Evolutionary conservation across 2,113 vertebrate species (phyloP).

Genomic region (Stigmatopora nigra): DNA sequence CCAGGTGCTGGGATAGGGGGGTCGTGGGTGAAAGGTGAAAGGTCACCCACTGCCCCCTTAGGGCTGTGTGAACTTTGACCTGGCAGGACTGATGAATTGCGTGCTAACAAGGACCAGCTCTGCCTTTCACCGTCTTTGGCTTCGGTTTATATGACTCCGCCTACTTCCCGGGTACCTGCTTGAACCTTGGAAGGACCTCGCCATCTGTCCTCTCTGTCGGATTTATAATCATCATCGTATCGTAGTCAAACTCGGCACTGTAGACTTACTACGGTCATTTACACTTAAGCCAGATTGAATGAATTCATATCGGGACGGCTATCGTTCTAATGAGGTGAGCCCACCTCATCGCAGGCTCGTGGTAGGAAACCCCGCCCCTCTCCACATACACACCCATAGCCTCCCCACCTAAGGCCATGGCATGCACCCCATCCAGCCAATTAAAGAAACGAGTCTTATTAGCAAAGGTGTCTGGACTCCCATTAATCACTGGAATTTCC

Average conservation of each 20-base stretch:
- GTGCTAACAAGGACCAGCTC: conserved; percentile 66
- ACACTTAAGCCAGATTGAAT: conserved; percentile 64
- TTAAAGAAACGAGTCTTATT: conserved; percentile 72
- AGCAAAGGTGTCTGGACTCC: conserved; percentile 57
- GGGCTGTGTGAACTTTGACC: conserved; percentile 59
- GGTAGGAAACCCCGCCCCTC: conserved; percentile 10
- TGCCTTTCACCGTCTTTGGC: conserved; percentile 31
- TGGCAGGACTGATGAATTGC: conserved; percentile 57
- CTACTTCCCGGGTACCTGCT: conserved; percentile 29
- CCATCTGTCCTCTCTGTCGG: conserved; percentile 51
- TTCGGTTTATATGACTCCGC: background rate
- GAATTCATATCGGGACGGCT: conserved; percentile 56
- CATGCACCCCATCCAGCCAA: conserved; percentile 56
- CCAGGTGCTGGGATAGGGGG: conserved; percentile 59
- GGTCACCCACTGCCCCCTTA: conserved; percentile 52
- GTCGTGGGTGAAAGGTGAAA: conserved; percentile 53
- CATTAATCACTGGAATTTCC: conserved; percentile 61
- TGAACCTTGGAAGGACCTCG: conserved; percentile 48
- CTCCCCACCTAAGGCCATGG: conserved; percentile 24
- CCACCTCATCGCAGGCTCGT: conserved; percentile 27
- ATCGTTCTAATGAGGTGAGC: conserved; percentile 53
- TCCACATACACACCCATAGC: conserved; percentile 15
- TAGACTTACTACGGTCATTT: conserved; percentile 54
- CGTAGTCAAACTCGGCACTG: conserved; percentile 48
- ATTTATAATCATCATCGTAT: conserved; percentile 63